Evolutionary conservation across 2,888 invertebrate genomes (phyloP), one percentile per base, ranked within the genome.

Genomic region (Agrotis exclamationis): DNA sequence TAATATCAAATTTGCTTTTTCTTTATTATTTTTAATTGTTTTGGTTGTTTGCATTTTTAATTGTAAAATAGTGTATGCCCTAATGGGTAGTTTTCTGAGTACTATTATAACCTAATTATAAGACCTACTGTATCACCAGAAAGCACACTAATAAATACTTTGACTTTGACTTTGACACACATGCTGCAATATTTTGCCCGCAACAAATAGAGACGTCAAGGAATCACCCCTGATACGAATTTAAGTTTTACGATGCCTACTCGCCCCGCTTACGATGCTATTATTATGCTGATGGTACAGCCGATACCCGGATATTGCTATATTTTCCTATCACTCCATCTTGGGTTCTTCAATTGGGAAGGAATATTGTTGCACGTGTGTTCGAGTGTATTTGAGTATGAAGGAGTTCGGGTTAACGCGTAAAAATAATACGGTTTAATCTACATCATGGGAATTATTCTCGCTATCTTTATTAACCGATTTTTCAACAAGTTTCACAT

Each of bases 191-290:
- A 63, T 44, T 73, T 63, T 54, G 22, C 11, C 45, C 24, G 28
- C 18, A 47, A n/a, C 50, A 45, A 75, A 80, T 75, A 75, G 82
- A 87, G 87, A 82, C 82, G 85, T 87, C 90, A 87, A 86, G 85
- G 84, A 87, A 86, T 86, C 74, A 71, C 67, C 85, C 86, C 84
- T 88, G 88, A 90, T 88, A 90, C 83, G 83, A 88, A 88, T 87
- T 88, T 86, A 88, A 89, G 87, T 90, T 89, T 84, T 82, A 86
- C 81, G 86, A 83, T 67, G 72, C 70, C 73, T 66, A 85, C 79
- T 85, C 80, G 75, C 71, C 75, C 59, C 74, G 70, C 53, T 84
- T 70, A 75, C 80, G 74, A 80, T 80, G 79, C 82, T 84, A 85
- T 83, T 83, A 74, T 83, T 83, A 85, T 83, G 66, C 77, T 77